Conservation (phyloP, 2,888 invertebrate species). For the Liodrosophila aerea region DNA sequence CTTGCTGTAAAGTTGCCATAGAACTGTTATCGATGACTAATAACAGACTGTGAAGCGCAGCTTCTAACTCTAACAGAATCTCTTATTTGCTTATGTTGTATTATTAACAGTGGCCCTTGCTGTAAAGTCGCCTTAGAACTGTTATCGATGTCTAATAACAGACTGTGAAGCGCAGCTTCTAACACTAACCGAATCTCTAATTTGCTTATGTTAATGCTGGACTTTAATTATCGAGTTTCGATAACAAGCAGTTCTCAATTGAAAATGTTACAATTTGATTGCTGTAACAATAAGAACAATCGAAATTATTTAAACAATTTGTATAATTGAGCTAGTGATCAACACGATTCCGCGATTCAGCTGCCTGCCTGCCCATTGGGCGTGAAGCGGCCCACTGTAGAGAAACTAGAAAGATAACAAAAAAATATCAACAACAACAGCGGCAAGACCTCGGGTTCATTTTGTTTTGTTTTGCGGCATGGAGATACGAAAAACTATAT, state of each 20-base stretch:
- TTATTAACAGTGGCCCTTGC: no score
- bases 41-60: no score
- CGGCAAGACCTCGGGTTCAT: constrained; percentile 39
- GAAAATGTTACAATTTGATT: not conserved
- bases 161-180: no score
- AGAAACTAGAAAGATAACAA: constrained; percentile 18
- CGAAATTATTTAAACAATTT: constrained; percentile 38
- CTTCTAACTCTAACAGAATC: no score
- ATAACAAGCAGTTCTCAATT: not conserved
- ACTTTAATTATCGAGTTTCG: no score
- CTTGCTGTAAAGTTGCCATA: no score
- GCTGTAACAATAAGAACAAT: constrained; percentile 21
- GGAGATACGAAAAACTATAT: constrained; percentile 17
- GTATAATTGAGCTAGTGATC: constrained; percentile 58
- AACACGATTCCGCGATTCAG: constrained; percentile 19
- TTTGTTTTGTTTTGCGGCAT: constrained; percentile 13
- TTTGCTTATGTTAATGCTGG: no score
- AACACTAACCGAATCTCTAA: no score
- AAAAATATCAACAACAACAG: constrained; percentile 22
- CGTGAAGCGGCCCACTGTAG: constrained; percentile 22
- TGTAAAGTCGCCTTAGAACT: no score
- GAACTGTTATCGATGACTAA: no score
- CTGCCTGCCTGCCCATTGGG: constrained; percentile 20
- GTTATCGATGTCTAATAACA: no score
- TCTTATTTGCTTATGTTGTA: no score